Conservation (phyloP, 2,888 invertebrate genomes). For the Cynaeus angustus region DNA sequence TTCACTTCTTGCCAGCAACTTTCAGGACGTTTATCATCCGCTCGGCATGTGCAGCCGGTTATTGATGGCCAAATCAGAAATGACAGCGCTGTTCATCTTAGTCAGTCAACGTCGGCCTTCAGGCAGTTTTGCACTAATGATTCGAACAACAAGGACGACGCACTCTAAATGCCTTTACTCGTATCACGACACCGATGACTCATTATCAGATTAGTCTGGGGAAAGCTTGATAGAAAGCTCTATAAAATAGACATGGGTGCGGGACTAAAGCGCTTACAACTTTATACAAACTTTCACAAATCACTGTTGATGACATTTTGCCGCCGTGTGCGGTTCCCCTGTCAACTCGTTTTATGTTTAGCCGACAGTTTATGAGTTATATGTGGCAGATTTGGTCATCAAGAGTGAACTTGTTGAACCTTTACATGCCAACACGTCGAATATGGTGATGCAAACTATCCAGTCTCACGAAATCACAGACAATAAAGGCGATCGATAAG, state of each 20-base stretch:
- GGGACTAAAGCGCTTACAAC: constrained; percentile 1
- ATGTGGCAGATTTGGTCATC: no score
- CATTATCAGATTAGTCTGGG: constrained; percentile 16
- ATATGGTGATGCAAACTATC: no score
- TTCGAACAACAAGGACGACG: constrained; percentile 59
- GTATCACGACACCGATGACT: constrained; percentile 20
- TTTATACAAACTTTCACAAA: neutral
- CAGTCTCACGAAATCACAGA: no score
- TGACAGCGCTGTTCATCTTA: constrained; percentile 70
- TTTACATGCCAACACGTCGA: no score
- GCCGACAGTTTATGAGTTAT: no score
- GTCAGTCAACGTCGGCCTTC: constrained; percentile 66
- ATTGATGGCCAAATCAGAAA: constrained; percentile 71
- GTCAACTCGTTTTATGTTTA: no score
- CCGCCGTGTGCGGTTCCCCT: no score
- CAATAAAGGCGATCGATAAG: no score
- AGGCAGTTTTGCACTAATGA: constrained; percentile 64
- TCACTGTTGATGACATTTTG: no score
- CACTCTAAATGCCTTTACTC: constrained; percentile 27
- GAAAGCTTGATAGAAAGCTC: constrained; percentile 1
- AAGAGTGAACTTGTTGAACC: no score
- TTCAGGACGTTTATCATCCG: constrained; percentile 68
- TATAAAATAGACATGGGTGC: no score
- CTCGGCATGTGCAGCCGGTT: constrained; percentile 65
- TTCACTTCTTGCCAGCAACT: constrained; percentile 65